Evolutionary conservation across 2,113 vertebrate genomes (phyloP).

Genomic region (Axis porcinus): DNA sequence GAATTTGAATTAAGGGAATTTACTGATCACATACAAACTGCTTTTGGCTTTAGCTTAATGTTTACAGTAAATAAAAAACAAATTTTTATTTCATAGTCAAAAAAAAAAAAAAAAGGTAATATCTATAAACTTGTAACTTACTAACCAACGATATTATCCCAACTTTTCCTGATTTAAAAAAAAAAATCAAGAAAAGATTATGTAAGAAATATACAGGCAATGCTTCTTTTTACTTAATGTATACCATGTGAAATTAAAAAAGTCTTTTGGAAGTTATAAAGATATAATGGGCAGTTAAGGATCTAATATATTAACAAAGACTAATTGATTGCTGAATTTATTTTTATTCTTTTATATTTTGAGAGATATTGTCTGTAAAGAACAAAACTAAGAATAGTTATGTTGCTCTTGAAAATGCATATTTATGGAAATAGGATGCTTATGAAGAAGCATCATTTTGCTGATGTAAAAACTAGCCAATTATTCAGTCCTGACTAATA

Average conservation of each 20-base stretch:
- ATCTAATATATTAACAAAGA: not conserved
- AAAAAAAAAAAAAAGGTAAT: not conserved
- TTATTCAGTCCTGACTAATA: not conserved
- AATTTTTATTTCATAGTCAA: constrained; percentile 3
- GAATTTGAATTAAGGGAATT: constrained; percentile 19
- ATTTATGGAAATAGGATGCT: not conserved
- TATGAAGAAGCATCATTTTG: not conserved
- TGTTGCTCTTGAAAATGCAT: not conserved
- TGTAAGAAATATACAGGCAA: not conserved
- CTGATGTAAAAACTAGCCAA: not conserved
- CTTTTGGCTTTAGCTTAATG: constrained; percentile 17
- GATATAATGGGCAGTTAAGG: not conserved
- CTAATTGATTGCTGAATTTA: not conserved
- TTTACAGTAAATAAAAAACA: constrained; percentile 29
- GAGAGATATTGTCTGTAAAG: not conserved
- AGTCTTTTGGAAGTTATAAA: not conserved
- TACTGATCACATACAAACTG: constrained; percentile 1
- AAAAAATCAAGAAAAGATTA: not conserved
- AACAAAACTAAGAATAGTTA: not conserved
- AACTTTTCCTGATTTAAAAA: constrained; percentile 8
- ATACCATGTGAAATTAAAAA: not conserved
- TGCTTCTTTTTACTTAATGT: not conserved
- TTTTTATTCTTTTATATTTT: constrained; percentile 2
- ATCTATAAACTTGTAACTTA: constrained; percentile 42
- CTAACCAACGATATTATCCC: not conserved